These are phyloP conservation scores for Calliscelio sp. DNA, from an alignment of 2,888 invertebrate genomes.

Conservation along the genomic window DNA sequence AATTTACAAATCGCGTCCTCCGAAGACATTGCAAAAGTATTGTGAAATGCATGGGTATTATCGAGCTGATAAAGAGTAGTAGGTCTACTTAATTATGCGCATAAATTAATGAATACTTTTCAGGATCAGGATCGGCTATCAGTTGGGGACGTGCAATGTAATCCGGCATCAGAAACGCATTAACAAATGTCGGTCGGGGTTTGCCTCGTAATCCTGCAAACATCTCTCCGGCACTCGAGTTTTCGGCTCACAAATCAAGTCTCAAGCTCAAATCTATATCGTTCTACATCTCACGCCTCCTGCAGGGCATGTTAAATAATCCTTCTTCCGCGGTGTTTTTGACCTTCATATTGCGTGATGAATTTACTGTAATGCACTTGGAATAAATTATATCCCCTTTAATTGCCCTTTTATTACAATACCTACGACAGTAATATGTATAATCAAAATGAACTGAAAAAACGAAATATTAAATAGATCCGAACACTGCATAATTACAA, in stretches of 20 bases:
- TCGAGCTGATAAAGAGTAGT: conserved; percentile 54
- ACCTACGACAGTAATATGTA: no score
- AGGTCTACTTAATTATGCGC: conserved; percentile 76
- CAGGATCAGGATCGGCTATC: conserved; percentile 76
- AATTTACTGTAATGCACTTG: not conserved
- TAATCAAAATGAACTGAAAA: no score
- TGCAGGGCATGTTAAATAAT: conserved; percentile 53
- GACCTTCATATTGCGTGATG: conserved; percentile 13
- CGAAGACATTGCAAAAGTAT: conserved; percentile 12
- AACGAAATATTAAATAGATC: no score
- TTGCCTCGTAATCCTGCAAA: conserved; percentile 75
- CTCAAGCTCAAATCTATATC: conserved; percentile 72
- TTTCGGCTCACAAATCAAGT: conserved; percentile 79
- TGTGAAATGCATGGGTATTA: conserved; percentile 30
- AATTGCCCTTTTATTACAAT: no score
- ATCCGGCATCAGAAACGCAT: conserved; percentile 83
- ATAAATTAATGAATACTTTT: conserved; percentile 80
- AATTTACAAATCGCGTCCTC: not conserved
- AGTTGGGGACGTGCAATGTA: conserved; percentile 78
- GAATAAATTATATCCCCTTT: not conserved
- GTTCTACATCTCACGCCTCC: conserved; percentile 51
- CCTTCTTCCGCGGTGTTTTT: conserved; percentile 29
- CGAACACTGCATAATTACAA: no score
- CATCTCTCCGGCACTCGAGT: conserved; percentile 73
- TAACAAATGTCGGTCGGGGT: conserved; percentile 80